Conservation (phyloP, 1,140 invertebrate genomes). For the Aradophagus sp. region DNA sequence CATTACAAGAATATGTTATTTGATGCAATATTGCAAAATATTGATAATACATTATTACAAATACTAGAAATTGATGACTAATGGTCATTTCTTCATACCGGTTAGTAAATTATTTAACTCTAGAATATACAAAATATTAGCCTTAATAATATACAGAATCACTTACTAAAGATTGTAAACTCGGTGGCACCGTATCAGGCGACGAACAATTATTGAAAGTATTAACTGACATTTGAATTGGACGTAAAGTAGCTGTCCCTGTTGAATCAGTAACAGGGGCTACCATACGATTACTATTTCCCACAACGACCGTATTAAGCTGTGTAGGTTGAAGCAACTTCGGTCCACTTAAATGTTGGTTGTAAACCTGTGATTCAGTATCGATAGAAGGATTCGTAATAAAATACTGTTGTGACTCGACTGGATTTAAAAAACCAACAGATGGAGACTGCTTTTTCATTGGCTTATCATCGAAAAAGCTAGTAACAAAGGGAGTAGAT, state of each 20-base stretch:
- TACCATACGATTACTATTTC: conserved; percentile 25
- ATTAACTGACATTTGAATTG: conserved; percentile 68
- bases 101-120: too few relatives aligned
- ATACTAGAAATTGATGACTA: too few relatives aligned
- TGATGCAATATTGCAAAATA: neutral
- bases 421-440: neutral
- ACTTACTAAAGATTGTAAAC: conserved; percentile 70
- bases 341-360: conserved; percentile 18
- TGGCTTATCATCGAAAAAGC: conserved; percentile 37
- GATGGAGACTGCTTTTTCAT: conserved; percentile 2
- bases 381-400: conserved; percentile 9
- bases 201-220: conserved; percentile 49
- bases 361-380: neutral
- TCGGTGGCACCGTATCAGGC: conserved; percentile 62
- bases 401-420: neutral
- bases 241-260: conserved; percentile 67
- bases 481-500: conserved; percentile 15
- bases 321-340: conserved; percentile 5
- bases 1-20: too few relatives aligned
- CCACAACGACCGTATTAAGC: conserved; percentile 9
- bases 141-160: too few relatives aligned
- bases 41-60: too few relatives aligned
- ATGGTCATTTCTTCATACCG: too few relatives aligned
- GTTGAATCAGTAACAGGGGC: conserved; percentile 65
- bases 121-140: too few relatives aligned